These are phyloP conservation scores for Silurus asotus DNA, from an alignment of 2,113 vertebrate species.

Conservation along the genomic window DNA sequence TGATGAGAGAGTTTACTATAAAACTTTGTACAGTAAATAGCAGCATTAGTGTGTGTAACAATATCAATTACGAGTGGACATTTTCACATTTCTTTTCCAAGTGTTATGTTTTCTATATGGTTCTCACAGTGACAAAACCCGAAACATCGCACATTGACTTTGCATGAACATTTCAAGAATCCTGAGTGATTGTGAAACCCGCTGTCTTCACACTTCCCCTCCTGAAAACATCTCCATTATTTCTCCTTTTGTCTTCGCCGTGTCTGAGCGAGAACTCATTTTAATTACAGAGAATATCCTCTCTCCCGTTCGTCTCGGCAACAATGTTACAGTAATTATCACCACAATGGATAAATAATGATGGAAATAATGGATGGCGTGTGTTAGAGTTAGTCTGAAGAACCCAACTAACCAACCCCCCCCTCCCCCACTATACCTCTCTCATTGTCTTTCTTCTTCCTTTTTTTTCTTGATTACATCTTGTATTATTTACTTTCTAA, in stretches of 20 bases:
- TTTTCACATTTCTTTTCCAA: not conserved
- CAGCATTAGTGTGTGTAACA: no score
- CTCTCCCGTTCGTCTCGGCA: constrained; percentile 31
- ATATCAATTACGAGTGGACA: no score
- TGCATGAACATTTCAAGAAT: not conserved
- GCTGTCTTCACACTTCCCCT: not conserved
- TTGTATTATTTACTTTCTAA: not conserved
- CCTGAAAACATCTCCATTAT: constrained; percentile 11
- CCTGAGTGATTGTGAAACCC: not conserved
- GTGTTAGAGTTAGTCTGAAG: not conserved
- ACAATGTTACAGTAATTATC: constrained; percentile 42
- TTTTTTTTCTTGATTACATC: not conserved
- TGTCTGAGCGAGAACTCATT: constrained; percentile 29
- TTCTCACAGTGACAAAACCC: not conserved
- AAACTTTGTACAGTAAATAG: no score
- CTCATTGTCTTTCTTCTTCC: not conserved
- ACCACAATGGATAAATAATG: constrained; percentile 31
- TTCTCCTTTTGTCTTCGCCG: constrained; percentile 31
- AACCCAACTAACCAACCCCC: not conserved
- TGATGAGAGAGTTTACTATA: no score
- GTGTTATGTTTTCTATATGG: not conserved
- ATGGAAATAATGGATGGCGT: constrained; percentile 33
- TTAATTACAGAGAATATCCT: constrained; percentile 43
- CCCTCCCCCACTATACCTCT: not conserved
- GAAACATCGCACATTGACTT: not conserved